Evolutionary conservation across 2,113 vertebrate species (phyloP).

Genomic region (Zosterops pallidus): DNA sequence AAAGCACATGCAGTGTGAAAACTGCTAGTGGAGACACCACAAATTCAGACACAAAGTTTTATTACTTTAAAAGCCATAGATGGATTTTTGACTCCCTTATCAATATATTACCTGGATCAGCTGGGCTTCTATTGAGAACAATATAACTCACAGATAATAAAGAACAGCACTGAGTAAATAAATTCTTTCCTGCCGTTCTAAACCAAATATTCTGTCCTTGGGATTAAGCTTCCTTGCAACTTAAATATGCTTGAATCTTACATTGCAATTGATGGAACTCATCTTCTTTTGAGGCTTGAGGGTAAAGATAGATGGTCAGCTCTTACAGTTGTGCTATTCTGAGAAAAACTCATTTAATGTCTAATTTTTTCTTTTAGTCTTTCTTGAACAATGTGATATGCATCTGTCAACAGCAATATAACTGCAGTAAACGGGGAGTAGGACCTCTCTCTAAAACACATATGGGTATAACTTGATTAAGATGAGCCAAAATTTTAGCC

Average conservation of each 20-base stretch:
- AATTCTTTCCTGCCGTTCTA: background rate
- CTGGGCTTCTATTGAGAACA: background rate
- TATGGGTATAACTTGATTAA: background rate
- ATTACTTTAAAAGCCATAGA: background rate
- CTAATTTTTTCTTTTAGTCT: background rate
- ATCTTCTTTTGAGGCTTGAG: background rate
- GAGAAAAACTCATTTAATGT: background rate
- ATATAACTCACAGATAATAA: background rate
- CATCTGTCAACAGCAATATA: background rate
- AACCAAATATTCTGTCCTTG: background rate
- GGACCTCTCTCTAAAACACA: background rate
- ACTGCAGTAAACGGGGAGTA: background rate
- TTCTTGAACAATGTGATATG: background rate
- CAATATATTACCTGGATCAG: background rate
- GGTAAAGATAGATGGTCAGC: background rate
- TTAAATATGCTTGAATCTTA: background rate
- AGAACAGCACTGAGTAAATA: background rate
- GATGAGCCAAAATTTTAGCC: background rate
- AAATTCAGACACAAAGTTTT: background rate
- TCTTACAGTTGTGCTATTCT: background rate
- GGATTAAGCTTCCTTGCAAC: background rate
- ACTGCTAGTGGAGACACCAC: background rate
- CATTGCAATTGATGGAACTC: background rate
- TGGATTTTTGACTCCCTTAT: background rate
- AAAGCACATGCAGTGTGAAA: background rate